Evolutionary conservation across 1,140 invertebrate species (phyloP).

Genomic region (Drosophila hydei): DNA sequence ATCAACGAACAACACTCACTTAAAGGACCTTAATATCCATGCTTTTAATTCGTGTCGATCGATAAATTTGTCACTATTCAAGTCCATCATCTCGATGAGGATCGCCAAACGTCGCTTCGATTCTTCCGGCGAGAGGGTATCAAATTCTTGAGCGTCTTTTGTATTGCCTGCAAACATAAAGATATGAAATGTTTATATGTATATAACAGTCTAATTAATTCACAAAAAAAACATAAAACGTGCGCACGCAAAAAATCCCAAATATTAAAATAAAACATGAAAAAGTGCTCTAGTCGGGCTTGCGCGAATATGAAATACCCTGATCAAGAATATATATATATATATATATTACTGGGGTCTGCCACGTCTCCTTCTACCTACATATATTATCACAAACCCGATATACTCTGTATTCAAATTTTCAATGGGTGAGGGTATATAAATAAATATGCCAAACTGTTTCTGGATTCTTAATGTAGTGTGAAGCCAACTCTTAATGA

Average conservation of each 20-base stretch:
- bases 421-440: too few species aligned
- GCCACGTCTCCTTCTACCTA: too few species aligned
- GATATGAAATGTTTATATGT: constrained; percentile 29
- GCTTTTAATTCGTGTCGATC: constrained; percentile 93
- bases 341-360: too few species aligned
- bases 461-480: background rate
- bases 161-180: constrained; percentile 89
- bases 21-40: constrained; percentile 97
- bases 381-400: background rate
- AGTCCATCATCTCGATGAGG: constrained; percentile 95
- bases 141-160: constrained; percentile 96
- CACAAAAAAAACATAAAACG: constrained; percentile 16
- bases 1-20: constrained; percentile 86
- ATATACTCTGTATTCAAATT: too few species aligned
- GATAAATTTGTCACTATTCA: constrained; percentile 89
- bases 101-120: constrained; percentile 91
- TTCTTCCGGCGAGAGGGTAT: constrained; percentile 93
- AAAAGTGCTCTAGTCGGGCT: too few species aligned
- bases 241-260: constrained; percentile 29
- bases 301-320: background rate
- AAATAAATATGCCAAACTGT: background rate
- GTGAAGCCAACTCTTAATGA: background rate
- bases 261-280: background rate
- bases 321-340: background rate
- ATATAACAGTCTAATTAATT: constrained; percentile 4